Conservation (phyloP, 2,113 vertebrate species). For the Mirza zaza region DNA sequence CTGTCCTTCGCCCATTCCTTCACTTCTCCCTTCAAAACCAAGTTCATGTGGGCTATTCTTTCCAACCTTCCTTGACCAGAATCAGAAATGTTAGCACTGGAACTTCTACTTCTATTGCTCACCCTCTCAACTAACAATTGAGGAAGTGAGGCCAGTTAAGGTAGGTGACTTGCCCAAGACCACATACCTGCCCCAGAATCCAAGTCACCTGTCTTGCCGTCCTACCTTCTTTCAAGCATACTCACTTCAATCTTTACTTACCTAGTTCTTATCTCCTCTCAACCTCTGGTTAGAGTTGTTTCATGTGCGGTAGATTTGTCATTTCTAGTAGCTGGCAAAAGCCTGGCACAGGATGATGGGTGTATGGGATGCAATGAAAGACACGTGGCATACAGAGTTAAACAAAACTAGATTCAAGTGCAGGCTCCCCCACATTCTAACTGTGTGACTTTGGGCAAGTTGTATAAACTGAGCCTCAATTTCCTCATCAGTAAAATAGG, state of each 20-base stretch:
- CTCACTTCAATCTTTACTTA: background rate
- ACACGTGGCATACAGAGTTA: background rate
- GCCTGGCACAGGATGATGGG: no score
- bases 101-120: background rate
- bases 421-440: background rate
- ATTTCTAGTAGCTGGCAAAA: background rate
- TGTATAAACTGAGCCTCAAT: background rate
- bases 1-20: background rate
- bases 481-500: background rate
- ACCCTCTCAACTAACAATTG: background rate
- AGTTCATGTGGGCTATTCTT: background rate
- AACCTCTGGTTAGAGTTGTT: background rate
- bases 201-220: background rate
- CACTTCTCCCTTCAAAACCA: background rate
- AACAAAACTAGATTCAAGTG: background rate
- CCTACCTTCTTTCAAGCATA: background rate
- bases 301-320: background rate
- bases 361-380: background rate
- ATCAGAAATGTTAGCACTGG: background rate
- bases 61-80: background rate
- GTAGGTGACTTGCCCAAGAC: conserved; percentile 34
- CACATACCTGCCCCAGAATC: conserved; percentile 28
- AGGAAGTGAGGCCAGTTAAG: background rate
- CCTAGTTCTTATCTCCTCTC: background rate
- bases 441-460: background rate